Conservation (phyloP, 1,140 invertebrate genomes). For the Neodiprion virginianus region DNA sequence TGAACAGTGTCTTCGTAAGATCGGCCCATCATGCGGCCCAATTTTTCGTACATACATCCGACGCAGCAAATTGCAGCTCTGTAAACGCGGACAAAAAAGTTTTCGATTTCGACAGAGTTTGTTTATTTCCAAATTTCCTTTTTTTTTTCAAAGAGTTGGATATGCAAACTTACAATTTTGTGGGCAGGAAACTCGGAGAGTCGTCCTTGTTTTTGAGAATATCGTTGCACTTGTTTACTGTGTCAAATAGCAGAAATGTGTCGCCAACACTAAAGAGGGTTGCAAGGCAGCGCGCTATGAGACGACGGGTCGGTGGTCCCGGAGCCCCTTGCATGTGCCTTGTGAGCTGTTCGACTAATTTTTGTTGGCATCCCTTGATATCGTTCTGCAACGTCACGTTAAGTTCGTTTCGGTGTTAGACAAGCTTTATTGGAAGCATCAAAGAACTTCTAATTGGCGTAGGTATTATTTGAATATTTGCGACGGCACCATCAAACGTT, state of each 20-base stretch:
- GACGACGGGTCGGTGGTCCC: conserved; percentile 89
- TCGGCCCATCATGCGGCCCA: conserved; percentile 97
- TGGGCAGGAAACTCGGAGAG: conserved; percentile 91
- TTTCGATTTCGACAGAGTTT: neutral
- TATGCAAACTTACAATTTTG: conserved; percentile 86
- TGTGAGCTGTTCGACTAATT: conserved; percentile 92
- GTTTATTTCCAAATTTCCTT: neutral
- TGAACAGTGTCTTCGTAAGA: conserved; percentile 98
- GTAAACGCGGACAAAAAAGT: conserved; percentile 41
- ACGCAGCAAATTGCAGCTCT: conserved; percentile 97
- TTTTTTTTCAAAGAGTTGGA: conserved; percentile 19
- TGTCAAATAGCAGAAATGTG: conserved; percentile 95
- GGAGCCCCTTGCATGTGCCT: conserved; percentile 87
- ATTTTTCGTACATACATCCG: conserved; percentile 96
- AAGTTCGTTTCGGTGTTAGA: neutral
- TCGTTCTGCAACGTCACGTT: conserved; percentile 76
- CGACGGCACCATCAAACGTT: no score
- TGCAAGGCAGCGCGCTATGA: conserved; percentile 92
- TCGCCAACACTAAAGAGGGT: conserved; percentile 97
- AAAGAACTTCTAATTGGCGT: conserved; percentile 15
- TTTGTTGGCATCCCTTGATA: conserved; percentile 96
- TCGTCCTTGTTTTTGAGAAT: conserved; percentile 97
- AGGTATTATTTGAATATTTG: conserved; percentile 18
- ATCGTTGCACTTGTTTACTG: conserved; percentile 98
- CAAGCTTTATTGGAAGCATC: conserved; percentile 10